Conservation (phyloP, 30 jellyfish, hydroid and myxozoan species). For the Aurelia aurita region DNA sequence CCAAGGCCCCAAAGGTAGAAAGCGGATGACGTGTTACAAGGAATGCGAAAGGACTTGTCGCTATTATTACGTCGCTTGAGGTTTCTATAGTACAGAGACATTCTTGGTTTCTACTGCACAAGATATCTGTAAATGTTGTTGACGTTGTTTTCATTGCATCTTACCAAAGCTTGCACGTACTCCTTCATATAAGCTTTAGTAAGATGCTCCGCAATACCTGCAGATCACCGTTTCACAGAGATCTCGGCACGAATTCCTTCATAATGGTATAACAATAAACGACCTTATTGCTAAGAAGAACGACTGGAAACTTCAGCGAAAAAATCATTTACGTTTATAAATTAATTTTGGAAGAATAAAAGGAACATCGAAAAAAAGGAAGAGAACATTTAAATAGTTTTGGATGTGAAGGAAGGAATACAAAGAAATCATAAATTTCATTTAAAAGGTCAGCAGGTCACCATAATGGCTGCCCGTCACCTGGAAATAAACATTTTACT, state of each 20-base stretch:
- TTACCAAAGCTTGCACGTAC: no score
- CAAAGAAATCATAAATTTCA: not conserved
- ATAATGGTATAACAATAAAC: constrained; percentile 17
- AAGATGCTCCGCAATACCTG: constrained; percentile 9
- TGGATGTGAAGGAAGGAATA: no score
- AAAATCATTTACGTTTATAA: no score
- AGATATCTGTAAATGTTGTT: not conserved
- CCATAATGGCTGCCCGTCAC: constrained; percentile 56
- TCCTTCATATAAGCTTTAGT: not conserved
- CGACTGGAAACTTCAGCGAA: not conserved
- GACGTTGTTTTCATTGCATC: not conserved
- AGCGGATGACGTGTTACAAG: no score
- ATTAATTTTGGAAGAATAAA: no score
- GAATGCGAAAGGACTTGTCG: no score
- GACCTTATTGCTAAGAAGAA: not conserved
- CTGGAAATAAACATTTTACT: constrained; percentile 4
- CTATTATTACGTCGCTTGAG: no score
- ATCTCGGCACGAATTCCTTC: constrained; percentile 45
- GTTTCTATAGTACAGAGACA: no score
- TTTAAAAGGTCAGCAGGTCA: constrained; percentile 67
- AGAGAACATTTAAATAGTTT: no score
- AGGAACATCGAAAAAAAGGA: no score
- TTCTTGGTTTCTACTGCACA: no score
- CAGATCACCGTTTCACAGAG: constrained; percentile 1
- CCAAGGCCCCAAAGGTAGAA: no score